phyloP scores from a whole-genome alignment of 1,140 invertebrate species.

The Aphelenchoides fujianensis region DNA sequence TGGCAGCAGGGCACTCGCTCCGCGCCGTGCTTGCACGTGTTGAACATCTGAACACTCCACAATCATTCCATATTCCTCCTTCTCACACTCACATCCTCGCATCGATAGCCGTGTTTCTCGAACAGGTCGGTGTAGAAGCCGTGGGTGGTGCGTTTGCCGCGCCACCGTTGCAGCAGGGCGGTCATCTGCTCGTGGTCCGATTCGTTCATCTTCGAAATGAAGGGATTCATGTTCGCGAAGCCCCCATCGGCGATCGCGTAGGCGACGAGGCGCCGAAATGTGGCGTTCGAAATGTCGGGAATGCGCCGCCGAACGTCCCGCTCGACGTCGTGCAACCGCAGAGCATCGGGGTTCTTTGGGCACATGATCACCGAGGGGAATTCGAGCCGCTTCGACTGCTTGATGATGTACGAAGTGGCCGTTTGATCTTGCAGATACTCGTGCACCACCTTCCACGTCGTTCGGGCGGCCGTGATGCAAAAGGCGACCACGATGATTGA shows the following conservation, averaged over 20 bases:
- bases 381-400: neutral
- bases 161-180: conserved; percentile 23
- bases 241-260: conserved; percentile 13
- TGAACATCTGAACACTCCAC: conserved; percentile 38
- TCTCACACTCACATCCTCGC: conserved; percentile 38
- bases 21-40: conserved; percentile 29
- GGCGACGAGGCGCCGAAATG: neutral
- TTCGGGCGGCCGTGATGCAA: neutral
- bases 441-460: neutral
- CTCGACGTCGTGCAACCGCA: neutral
- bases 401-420: neutral
- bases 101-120: conserved; percentile 37
- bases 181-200: conserved; percentile 22
- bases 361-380: conserved; percentile 15
- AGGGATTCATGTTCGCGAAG: neutral
- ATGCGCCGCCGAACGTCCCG: neutral
- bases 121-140: conserved; percentile 39
- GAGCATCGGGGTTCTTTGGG: conserved; percentile 20
- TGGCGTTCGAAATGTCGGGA: neutral
- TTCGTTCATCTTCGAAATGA: neutral
- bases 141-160: conserved; percentile 14
- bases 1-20: conserved; percentile 32
- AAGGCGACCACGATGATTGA: neutral
- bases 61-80: no score
- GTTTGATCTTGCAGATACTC: neutral